Evolutionary conservation across 30 jellyfish, hydroid and myxozoan species (phyloP).

Genomic region (Hydractinia echinata): DNA sequence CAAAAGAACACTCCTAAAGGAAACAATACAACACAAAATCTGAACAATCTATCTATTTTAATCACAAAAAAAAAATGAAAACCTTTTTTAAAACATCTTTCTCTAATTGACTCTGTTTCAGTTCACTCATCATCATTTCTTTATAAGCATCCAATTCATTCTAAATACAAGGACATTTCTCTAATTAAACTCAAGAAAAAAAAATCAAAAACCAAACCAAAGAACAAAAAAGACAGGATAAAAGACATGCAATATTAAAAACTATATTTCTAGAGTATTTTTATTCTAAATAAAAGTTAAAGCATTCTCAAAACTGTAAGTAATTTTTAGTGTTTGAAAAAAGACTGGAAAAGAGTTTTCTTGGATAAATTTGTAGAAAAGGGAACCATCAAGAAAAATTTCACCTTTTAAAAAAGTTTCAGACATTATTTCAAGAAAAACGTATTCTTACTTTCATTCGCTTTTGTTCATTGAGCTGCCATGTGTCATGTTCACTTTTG

Average conservation of each 20-base stretch:
- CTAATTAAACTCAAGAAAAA: neutral
- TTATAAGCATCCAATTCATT: slow-evolving; percentile 44
- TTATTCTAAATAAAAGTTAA: neutral
- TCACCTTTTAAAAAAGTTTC: too few relatives aligned
- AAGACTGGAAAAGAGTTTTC: too few relatives aligned
- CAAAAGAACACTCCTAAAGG: too few relatives aligned
- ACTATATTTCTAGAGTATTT: neutral
- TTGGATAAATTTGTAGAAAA: too few relatives aligned
- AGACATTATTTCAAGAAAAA: too few relatives aligned
- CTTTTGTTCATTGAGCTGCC: slow-evolving; percentile 18
- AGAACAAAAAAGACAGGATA: neutral
- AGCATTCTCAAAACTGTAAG: too few relatives aligned
- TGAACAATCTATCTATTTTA: too few relatives aligned
- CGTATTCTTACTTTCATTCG: slow-evolving; percentile 15
- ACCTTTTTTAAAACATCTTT: slow-evolving; percentile 63
- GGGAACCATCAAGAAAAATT: too few relatives aligned
- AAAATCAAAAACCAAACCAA: neutral
- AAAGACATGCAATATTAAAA: too few relatives aligned
- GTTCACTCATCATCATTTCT: slow-evolving; percentile 69
- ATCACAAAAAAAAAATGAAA: neutral
- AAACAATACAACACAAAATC: too few relatives aligned
- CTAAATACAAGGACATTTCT: slow-evolving; percentile 19
- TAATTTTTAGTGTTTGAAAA: too few relatives aligned
- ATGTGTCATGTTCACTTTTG: slow-evolving; percentile 11
- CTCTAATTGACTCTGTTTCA: slow-evolving; percentile 47